Evolutionary conservation across 2,113 vertebrate species (phyloP), one percentile per base, ranked within the genome.

Genomic region (Eudyptes chrysolophus): DNA sequence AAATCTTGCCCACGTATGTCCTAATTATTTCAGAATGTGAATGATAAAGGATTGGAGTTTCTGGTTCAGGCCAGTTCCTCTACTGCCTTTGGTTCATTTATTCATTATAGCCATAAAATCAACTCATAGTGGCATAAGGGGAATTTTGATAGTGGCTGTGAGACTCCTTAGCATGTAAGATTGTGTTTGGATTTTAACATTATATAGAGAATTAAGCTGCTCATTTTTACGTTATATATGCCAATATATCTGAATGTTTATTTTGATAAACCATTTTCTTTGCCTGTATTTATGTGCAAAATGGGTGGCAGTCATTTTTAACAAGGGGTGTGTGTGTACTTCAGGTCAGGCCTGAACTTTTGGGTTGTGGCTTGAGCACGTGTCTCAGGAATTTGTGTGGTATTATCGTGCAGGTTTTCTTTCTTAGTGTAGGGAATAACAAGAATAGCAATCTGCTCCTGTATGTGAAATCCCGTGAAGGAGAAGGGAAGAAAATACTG

Each of bases 111-210:
- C 65, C 4, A 17, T 65, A 84, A 94, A 94, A 83, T 76, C 61
- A 82, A 62, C 69, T 77, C 34, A 8, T 57, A 94, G 69, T 84
- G 48, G 65, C 44, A 40, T 68, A 89, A 40, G 70, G 80, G 40
- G 76, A 94, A 71, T 89, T 94, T 76, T 91, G 77, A 83, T 93
- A 66, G 78, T 89, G 62, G 44, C 70, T 85, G 4, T 82, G 93
- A 96, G 89, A 82, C 65, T 93, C 52, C 29, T 96, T 87, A 76
- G 51, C 34, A 4, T 83, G 22, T 36, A 51, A 91, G 70, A 49
- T 29, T 70, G 25, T 90, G 46, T 90, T 95, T 92, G 64, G 20
- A 71, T 88, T 34, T 54, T 94, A 70, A 62, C 48, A 20, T 85
- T 84, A 51, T 49, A 44, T n/a, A 69, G 44, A 66, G 40, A 78